Evolutionary conservation across 2,113 vertebrate genomes (phyloP).

Genomic region (Dasypus novemcinctus): DNA sequence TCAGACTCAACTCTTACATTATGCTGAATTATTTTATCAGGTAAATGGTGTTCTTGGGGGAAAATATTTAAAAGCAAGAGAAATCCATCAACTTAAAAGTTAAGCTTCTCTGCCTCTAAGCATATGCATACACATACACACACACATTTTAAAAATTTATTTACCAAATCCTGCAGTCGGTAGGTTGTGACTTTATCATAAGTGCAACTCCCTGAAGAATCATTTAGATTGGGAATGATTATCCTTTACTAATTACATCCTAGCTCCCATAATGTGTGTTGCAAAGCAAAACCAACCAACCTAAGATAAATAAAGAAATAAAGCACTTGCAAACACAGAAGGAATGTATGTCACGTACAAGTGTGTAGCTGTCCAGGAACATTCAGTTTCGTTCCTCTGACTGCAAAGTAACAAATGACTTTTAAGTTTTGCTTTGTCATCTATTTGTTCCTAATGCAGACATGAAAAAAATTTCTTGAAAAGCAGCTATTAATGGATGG

Average conservation of each 20-base stretch:
- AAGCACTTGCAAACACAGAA: background rate
- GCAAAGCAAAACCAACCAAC: background rate
- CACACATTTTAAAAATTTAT: too few relatives aligned
- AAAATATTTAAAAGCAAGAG: background rate
- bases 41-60: background rate
- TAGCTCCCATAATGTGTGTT: background rate
- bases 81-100: background rate
- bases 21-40: slow-evolving; percentile 16
- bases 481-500: slow-evolving; percentile 76
- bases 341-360: background rate
- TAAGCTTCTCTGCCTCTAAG: background rate
- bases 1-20: background rate
- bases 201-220: background rate
- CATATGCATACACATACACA: background rate
- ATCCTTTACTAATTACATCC: background rate
- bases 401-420: slow-evolving; percentile 12
- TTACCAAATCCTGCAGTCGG: background rate
- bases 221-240: background rate
- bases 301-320: background rate
- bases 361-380: background rate
- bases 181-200: background rate
- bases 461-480: slow-evolving; percentile 66
- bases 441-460: slow-evolving; percentile 74
- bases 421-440: slow-evolving; percentile 75
- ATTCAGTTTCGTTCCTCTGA: background rate